These are phyloP conservation scores for Acleris laterana DNA, from an alignment of 2,888 invertebrate genomes.

Conservation along the genomic window DNA sequence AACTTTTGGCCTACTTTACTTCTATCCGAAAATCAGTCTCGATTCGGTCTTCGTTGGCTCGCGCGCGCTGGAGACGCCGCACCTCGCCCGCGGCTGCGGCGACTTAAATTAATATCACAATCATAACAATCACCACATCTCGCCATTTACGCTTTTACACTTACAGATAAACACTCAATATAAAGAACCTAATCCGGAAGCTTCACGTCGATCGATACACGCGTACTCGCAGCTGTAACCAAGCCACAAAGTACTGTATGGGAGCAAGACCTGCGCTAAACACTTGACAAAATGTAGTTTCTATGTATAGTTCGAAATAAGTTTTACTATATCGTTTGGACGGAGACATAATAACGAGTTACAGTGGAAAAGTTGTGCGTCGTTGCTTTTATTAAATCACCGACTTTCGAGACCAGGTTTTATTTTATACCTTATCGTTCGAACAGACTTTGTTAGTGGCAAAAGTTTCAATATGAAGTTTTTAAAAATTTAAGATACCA, in stretches of 20 bases:
- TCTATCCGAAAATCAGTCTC: conserved; percentile 84
- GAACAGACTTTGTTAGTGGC: conserved; percentile 28
- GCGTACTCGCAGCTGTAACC: neutral
- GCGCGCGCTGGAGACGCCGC: conserved; percentile 60
- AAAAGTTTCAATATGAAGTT: conserved; percentile 43
- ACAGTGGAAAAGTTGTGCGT: conserved; percentile 74
- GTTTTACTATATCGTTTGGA: conserved; percentile 67
- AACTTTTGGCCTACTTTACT: conserved; percentile 74
- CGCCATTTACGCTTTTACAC: conserved; percentile 39
- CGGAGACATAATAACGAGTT: conserved; percentile 71
- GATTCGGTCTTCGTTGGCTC: conserved; percentile 72
- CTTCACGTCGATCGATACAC: neutral
- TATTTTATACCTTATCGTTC: conserved; percentile 10
- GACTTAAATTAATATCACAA: conserved; percentile 82
- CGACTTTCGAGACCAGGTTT: conserved; percentile 37
- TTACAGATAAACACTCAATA: conserved; percentile 39
- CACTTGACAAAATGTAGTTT: conserved; percentile 22
- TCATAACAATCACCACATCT: conserved; percentile 64
- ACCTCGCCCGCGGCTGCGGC: conserved; percentile 54
- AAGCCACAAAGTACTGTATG: conserved; percentile 3
- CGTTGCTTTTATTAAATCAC: conserved; percentile 45
- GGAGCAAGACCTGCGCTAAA: conserved; percentile 5
- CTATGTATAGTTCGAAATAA: conserved; percentile 51
- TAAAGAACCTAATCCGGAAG: conserved; percentile 3
- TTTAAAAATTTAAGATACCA: conserved; percentile 53